Base-by-base conservation (phyloP, 2,113 vertebrate genomes). In the Picathartes gymnocephalus region DNA sequence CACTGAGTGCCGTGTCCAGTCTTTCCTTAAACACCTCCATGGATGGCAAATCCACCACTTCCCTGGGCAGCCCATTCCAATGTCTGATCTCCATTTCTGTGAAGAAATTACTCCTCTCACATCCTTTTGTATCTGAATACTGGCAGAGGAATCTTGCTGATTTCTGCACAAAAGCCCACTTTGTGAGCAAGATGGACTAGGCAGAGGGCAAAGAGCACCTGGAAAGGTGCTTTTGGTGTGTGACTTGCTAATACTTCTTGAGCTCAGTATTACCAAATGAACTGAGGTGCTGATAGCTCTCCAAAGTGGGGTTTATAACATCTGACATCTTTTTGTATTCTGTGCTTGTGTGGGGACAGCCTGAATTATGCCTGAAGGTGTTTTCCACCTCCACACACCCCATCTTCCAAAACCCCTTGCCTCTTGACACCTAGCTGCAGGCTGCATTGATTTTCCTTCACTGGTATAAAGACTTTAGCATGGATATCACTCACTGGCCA, bases 361-460 rank as follows among this genome's bases (percentile, higher is more conserved):
- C 93, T 88, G 92, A 96, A 69, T 96, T 93, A 69, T 27, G 83
- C 50, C 74, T 91, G 86, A 93, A 96, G 92, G 86, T 0, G 4
- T 82, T 84, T 70, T 95, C 92, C 83, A 90, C 73, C 54, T 79
- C 79, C 86, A 50, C 50, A 40, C 77, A 64, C 69, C 47, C 70
- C 81, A 53, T 86, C 58, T 77, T 78, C 54, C 47, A 40, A 81
- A 85, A 15, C 62, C 84, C 80, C 66, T 80, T 91, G 74, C 85
- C 87, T 96, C 77, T 66, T 96, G 96, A 97, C 92, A 96, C 87
- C 77, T 83, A 51, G 78, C 94, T 96, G 73, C 80, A 88, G 86
- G 93, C 85, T 47, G 83, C 92, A 97, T 97, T 96, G 97, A 97
- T 98, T 97, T 98, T 92, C 95, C 53, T 97, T 97, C 97, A 96